Base-by-base conservation (phyloP, 2,888 invertebrate genomes). In the Heteromurus nitidus region DNA sequence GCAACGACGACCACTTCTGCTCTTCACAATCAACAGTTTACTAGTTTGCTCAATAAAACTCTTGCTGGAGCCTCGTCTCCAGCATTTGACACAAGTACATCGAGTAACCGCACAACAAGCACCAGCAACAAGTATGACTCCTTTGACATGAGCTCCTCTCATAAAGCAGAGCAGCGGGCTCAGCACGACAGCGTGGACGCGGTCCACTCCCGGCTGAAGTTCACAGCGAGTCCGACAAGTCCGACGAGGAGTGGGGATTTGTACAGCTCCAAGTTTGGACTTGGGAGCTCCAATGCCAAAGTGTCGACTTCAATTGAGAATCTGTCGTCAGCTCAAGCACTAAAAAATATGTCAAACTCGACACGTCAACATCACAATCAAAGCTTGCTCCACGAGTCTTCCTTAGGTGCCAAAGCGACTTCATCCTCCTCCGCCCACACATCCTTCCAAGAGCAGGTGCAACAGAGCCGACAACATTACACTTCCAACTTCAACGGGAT, bases 171-270 rank as follows among this genome's bases (percentile, higher is more conserved):
- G 16, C 62, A 42, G 42, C 53, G 55, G 16, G 74, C 84, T 20
- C 31, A 64, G 2, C 44, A 69, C 16, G 88, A 88, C 44, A 85
- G 53, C 24, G 77, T 82, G 5, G 88, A 88, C 58, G 87, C 87
- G 18, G 84, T 87, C 36, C 88, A 88, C 69, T 82, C 85, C 9
- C 83, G 87, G 9, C 13, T 87, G 9, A 83, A 84, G 58, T 67
- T 82, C 53, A 69, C 68, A 28, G n/a, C 11, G 3, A 82, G 83
- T 44, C 81, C 80, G 42, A 47, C 58, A 31, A 36, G 60, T 36
- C 77, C 72, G 18, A 62, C 31, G 5, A 47, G 24, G n/a, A 82
- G 70, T 73, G 76, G 77, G 24, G 82, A 80, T 20, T 55, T 77
- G 18, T 70, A 62, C 73, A 80, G 76, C 30, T 76, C 84, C 18